Conservation (phyloP, 2,888 invertebrate genomes). For the Frankliniella fusca region DNA sequence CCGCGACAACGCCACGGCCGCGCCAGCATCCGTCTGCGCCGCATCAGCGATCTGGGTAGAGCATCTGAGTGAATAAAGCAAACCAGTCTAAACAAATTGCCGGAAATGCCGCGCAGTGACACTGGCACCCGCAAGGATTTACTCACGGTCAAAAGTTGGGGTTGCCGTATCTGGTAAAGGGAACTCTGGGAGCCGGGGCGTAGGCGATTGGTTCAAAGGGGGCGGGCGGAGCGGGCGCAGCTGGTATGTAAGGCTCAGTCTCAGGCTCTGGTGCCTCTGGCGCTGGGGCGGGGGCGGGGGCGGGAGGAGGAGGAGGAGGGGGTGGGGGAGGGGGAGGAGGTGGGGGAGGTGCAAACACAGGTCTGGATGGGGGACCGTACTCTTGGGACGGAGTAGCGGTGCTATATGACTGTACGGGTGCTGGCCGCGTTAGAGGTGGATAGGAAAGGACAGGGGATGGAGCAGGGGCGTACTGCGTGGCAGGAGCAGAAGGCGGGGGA, state of each 20-base stretch:
- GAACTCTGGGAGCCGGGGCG: background rate
- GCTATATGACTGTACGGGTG: too few relatives aligned
- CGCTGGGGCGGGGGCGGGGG: background rate
- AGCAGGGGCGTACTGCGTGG: background rate
- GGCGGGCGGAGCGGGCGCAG: background rate
- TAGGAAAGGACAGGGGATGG: background rate
- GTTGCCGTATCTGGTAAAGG: background rate
- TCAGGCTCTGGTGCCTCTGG: background rate
- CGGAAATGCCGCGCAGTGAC: too few relatives aligned
- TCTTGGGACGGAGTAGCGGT: too few relatives aligned
- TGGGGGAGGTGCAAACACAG: background rate
- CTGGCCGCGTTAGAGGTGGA: too few relatives aligned
- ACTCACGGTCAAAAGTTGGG: background rate
- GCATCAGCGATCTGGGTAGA: too few relatives aligned
- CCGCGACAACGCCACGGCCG: too few relatives aligned
- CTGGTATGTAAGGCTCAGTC: background rate
- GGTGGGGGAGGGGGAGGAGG: background rate
- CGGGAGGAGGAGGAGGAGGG: background rate
- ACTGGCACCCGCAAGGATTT: background rate
- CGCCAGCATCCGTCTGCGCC: too few relatives aligned
- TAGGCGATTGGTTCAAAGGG: background rate
- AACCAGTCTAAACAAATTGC: too few relatives aligned
- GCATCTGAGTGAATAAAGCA: too few relatives aligned
- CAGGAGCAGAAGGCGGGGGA: background rate
- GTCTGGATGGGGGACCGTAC: too few relatives aligned